These are phyloP conservation scores for Mobula birostris DNA, from an alignment of 2,113 vertebrate species.

Conservation along the genomic window DNA sequence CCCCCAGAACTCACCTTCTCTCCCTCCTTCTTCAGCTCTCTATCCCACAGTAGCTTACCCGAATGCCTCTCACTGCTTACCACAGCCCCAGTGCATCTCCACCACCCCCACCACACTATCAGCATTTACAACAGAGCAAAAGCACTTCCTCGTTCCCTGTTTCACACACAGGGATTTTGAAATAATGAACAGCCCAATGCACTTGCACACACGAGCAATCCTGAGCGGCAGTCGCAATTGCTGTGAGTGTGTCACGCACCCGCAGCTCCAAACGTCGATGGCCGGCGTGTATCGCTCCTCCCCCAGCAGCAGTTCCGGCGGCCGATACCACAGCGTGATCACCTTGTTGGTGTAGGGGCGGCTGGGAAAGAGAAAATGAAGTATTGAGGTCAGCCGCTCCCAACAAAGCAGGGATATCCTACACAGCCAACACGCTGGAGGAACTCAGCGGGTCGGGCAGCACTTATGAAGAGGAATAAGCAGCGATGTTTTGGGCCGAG, in stretches of 20 bases:
- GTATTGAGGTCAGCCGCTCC: no score
- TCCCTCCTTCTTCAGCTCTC: not conserved
- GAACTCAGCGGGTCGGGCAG: no score
- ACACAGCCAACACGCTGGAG: not conserved
- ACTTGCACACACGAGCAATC: no score
- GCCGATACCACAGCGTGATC: slow-evolving; percentile 96
- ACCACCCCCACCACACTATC: no score
- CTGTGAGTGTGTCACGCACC: slow-evolving; percentile 62
- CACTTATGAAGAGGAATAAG: no score
- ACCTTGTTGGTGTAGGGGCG: slow-evolving; percentile 98
- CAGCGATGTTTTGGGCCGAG: no score
- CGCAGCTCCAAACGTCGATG: slow-evolving; percentile 98
- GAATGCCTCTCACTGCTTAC: not conserved
- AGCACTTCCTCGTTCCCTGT: not conserved
- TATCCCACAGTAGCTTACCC: not conserved
- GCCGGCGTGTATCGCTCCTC: slow-evolving; percentile 95
- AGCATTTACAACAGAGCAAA: not conserved
- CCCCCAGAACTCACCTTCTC: not conserved
- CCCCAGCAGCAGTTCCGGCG: slow-evolving; percentile 88
- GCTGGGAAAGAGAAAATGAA: slow-evolving; percentile 53
- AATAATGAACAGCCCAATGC: not conserved
- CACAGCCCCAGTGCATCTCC: no score
- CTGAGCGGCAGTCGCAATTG: no score
- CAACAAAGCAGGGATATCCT: slow-evolving; percentile 24
- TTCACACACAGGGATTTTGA: not conserved